Evolutionary conservation across 2,113 vertebrate genomes (phyloP).

Genomic region (Tachysurus vachellii): DNA sequence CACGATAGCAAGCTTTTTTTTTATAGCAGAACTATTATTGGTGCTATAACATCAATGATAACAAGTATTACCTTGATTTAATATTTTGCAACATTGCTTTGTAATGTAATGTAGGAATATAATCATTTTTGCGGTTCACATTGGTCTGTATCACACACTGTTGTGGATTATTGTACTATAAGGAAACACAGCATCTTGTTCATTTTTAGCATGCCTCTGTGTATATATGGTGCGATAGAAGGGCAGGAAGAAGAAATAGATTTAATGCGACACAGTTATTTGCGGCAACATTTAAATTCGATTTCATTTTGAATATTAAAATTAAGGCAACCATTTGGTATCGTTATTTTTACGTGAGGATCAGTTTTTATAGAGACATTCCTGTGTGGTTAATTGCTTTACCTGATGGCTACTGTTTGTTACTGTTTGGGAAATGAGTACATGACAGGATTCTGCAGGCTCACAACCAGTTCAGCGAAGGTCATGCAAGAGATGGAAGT

Average conservation of each 20-base stretch:
- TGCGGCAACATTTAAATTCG: neutral
- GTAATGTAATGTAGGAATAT: neutral
- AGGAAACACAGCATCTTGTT: neutral
- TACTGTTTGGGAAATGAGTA: no score
- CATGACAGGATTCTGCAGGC: neutral
- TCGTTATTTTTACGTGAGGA: neutral
- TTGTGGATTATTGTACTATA: neutral
- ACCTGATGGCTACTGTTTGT: no score
- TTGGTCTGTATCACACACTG: neutral
- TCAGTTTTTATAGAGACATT: neutral
- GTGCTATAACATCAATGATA: neutral
- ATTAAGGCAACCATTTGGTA: neutral
- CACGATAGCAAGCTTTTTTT: neutral
- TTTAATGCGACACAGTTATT: neutral
- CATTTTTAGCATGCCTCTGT: neutral
- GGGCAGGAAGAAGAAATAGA: neutral
- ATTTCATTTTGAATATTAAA: neutral
- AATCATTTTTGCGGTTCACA: neutral
- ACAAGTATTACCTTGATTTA: no score
- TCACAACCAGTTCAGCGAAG: neutral
- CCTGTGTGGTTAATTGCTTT: neutral
- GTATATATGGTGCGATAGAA: neutral
- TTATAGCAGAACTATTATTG: neutral
- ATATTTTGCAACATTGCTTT: neutral
- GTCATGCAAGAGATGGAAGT: conserved; percentile 23